phyloP scores from a whole-genome alignment of 2,888 invertebrate genomes.

The Drosophila nigricruria region DNA sequence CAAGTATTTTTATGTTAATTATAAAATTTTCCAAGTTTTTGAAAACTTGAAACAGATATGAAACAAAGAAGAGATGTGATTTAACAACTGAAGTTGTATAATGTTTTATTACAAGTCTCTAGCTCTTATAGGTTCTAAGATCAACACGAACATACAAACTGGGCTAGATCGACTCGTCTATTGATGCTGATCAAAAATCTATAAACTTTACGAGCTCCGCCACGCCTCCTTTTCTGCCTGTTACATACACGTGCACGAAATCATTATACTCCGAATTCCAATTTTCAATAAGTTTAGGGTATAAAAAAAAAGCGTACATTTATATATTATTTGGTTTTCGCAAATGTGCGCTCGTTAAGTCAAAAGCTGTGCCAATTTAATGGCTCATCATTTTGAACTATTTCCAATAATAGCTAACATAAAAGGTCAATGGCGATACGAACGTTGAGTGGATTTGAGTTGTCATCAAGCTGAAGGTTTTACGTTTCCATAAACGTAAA shows the following conservation, averaged over 20 bases:
- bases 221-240: neutral
- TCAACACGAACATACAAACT: no score
- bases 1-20: no score
- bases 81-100: no score
- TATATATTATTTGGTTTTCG: neutral
- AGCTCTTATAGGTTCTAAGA: no score
- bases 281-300: neutral
- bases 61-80: no score
- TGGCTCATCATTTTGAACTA: conserved; percentile 40
- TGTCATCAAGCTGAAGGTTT: conserved; percentile 40
- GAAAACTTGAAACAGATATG: no score
- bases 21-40: neutral
- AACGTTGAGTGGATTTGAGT: conserved; percentile 13
- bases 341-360: conserved; percentile 13
- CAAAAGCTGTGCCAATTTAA: conserved; percentile 42
- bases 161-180: no score
- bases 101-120: no score
- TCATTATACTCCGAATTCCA: neutral
- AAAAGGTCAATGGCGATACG: conserved; percentile 59
- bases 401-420: conserved; percentile 44
- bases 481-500: conserved; percentile 1
- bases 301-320: neutral
- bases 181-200: no score
- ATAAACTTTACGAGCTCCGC: no score
- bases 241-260: neutral